Evolutionary conservation across 2,888 invertebrate species (phyloP).

Genomic region (Euphydryas editha): DNA sequence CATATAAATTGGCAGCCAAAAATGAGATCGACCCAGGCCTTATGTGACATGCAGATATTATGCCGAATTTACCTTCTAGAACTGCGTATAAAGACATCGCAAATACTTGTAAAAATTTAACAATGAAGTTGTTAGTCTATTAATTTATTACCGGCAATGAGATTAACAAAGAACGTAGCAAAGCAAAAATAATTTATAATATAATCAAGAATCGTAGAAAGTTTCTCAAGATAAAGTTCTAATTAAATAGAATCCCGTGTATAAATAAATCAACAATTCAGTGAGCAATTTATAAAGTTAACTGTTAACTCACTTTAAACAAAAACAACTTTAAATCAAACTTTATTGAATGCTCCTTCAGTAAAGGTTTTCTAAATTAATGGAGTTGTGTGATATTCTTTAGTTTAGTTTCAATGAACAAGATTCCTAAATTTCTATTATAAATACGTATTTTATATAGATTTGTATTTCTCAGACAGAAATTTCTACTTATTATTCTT

Average conservation of each 20-base stretch:
- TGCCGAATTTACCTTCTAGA: too few species aligned
- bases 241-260: conserved; percentile 14
- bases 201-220: background rate
- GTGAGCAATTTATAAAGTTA: conserved; percentile 37
- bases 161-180: background rate
- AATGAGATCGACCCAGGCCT: too few species aligned
- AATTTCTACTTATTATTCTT: too few species aligned
- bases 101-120: too few species aligned
- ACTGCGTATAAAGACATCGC: too few species aligned
- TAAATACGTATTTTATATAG: too few species aligned
- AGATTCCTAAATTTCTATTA: background rate
- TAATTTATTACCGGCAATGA: background rate
- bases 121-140: too few species aligned
- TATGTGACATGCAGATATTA: too few species aligned
- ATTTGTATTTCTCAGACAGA: too few species aligned
- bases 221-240: conserved; percentile 7
- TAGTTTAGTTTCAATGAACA: background rate
- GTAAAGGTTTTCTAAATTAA: conserved; percentile 25
- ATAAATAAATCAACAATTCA: conserved; percentile 32
- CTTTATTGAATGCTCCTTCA: conserved; percentile 23
- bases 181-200: background rate
- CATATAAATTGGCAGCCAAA: too few species aligned
- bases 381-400: conserved; percentile 14
- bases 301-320: conserved; percentile 15
- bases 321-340: conserved; percentile 39